Evolutionary conservation across 2,888 invertebrate species (phyloP).

Genomic region (Pheosia tremula): DNA sequence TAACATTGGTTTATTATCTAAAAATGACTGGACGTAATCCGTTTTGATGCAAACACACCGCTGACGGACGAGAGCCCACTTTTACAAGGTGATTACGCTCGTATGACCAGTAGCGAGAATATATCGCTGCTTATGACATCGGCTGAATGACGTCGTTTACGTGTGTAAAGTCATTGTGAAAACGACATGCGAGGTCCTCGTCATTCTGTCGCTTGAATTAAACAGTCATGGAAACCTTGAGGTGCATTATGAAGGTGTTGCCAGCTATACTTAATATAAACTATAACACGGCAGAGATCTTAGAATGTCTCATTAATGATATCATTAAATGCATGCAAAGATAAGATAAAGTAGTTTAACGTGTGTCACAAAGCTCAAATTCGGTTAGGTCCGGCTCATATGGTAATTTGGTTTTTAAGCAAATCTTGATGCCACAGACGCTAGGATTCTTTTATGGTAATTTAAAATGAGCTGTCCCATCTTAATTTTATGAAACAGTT

Average conservation of each 20-base stretch:
- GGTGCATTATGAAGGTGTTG: neutral
- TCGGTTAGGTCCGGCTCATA: constrained; percentile 5
- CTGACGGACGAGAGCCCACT: constrained; percentile 24
- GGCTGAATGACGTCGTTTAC: constrained; percentile 31
- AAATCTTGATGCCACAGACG: constrained; percentile 8
- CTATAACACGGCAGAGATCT: constrained; percentile 6
- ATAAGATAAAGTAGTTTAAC: neutral
- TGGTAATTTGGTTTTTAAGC: constrained; percentile 7
- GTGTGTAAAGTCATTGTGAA: constrained; percentile 31
- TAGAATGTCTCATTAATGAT: constrained; percentile 20
- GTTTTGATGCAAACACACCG: constrained; percentile 47
- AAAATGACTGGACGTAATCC: constrained; percentile 56
- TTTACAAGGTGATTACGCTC: constrained; percentile 30
- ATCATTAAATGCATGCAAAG: constrained; percentile 5
- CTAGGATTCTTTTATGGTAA: constrained; percentile 13
- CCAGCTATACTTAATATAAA: no score
- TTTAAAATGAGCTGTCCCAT: constrained; percentile 4
- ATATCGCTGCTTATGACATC: constrained; percentile 28
- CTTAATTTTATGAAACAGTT: constrained; percentile 14
- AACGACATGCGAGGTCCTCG: constrained; percentile 22
- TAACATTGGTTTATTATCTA: constrained; percentile 60
- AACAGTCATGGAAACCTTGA: constrained; percentile 16
- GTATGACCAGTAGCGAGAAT: constrained; percentile 30
- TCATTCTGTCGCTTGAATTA: constrained; percentile 29
- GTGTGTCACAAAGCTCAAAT: constrained; percentile 9